Evolutionary conservation across 1,140 invertebrate genomes (phyloP), one percentile per base, ranked within the genome.

Genomic region (Drosophila insularis): DNA sequence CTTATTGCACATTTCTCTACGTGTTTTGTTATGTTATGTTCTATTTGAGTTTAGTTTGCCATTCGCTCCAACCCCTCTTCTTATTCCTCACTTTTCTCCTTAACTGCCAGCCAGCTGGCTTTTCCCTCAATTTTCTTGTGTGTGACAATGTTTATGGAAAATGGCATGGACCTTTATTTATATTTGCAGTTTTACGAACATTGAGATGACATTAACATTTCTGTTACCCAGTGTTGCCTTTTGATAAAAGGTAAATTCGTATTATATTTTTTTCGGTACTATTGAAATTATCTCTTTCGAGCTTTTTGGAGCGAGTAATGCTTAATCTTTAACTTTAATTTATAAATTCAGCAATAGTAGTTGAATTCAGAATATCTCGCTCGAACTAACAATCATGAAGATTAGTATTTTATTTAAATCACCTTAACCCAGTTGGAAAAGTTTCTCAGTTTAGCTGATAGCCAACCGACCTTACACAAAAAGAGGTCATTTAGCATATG

Each of bases 1-100:
- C 79, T 86, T 86, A 87, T 82, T 78, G 82, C 81, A 75, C 71
- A 79, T 58, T 58, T 58, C 27, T 58, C 43, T 58, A 58, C 55
- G 55, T 72, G 80, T 77, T 76, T 39, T 74, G 46, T 63, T 58
- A 60, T 35, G 62, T 37, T 55, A 68, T 78, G 70, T 58, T 37
- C 27, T 68, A 70, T 23, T 35, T 56, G 35, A 23, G 31, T 50
- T 63, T 71, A 56, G n/a, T 31, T 54, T 10, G 32, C 43, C 13
- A 19, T 50, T n/a, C 23, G 31, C 8, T 17, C 17, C 3, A 10
- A 46, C 14, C 4, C 17, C 17, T 8, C 17, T 19, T 1, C 4
- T 1, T 46, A 19, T 17, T 2, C 40, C 14, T 8, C 14, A 19
- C 43, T 17, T 19, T 50, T 21, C 39, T 14, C 53, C 19, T 4